Percentiles rank a stretch among this genome's conserved stretches.
Conservation (phyloP, 2,888 invertebrate genomes). For the Sicus ferrugineus region DNA sequence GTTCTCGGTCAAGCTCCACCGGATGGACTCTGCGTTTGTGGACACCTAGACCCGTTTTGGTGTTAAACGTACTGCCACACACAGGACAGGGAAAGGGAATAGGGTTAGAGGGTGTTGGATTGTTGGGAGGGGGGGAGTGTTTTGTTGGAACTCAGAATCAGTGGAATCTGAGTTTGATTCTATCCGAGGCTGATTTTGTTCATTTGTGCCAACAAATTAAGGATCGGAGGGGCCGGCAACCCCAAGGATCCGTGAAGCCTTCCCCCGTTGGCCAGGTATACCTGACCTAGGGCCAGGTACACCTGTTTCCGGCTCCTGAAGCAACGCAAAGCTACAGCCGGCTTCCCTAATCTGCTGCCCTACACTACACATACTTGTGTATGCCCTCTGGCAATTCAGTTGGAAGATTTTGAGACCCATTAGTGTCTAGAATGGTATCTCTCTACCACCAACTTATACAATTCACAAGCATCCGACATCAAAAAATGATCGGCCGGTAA, state of each 20-base stretch:
- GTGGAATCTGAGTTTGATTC: not conserved
- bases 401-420: no score
- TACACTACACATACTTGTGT: no score
- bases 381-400: no score
- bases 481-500: no score
- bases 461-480: no score
- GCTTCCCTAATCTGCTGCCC: no score
- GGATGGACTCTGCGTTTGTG: constrained; percentile 12
- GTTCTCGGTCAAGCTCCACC: constrained; percentile 6
- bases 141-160: not conserved
- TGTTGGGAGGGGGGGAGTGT: not conserved
- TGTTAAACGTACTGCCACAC: not conserved
- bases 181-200: constrained; percentile 11
- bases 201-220: not conserved
- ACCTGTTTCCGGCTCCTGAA: no score
- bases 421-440: no score
- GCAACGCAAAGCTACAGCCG: no score
- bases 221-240: constrained; percentile 10
- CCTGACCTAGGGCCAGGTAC: no score
- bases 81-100: not conserved
- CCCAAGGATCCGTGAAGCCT: not conserved
- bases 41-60: constrained; percentile 8
- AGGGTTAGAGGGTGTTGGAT: not conserved
- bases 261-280: constrained; percentile 1
- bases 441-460: no score